Percentiles rank a stretch among this genome's conserved stretches.
Evolutionary conservation across 2,888 invertebrate species (phyloP).

Genomic region (Zele albiditarsus): DNA sequence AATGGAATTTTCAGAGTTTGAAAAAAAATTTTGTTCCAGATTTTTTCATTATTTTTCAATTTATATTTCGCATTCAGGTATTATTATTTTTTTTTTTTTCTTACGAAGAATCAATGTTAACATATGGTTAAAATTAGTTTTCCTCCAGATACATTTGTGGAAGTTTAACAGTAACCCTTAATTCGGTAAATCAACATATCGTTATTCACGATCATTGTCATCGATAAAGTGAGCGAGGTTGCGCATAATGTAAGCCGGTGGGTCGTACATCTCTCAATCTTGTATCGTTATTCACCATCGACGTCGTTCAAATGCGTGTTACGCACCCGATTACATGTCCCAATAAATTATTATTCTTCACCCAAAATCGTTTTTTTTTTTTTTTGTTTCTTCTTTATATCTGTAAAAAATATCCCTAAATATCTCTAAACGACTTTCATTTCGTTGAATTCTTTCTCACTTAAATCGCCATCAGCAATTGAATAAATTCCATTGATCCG

Average conservation of each 20-base stretch:
- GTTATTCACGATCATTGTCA: constrained; percentile 48
- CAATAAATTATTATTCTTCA: constrained; percentile 40
- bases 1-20: not conserved
- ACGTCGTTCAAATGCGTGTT: constrained; percentile 34
- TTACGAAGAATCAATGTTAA: not conserved
- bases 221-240: constrained; percentile 44
- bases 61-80: not conserved
- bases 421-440: constrained; percentile 21
- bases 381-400: not conserved
- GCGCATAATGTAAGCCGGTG: constrained; percentile 39
- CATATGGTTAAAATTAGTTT: constrained; percentile 30
- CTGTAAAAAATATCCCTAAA: constrained; percentile 3
- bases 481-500: constrained; percentile 1
- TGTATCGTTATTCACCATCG: constrained; percentile 29
- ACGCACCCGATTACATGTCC: constrained; percentile 29
- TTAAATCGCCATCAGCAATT: constrained; percentile 12
- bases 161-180: constrained; percentile 38
- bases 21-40: not conserved
- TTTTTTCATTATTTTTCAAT: not conserved
- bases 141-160: not conserved
- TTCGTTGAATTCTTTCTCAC: constrained; percentile 6
- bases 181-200: constrained; percentile 48
- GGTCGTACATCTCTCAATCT: constrained; percentile 33
- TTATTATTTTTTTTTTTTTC: not conserved
- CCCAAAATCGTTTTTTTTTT: constrained; percentile 4